Conservation (phyloP, 2,113 vertebrate species). For the Rhineura floridana region DNA sequence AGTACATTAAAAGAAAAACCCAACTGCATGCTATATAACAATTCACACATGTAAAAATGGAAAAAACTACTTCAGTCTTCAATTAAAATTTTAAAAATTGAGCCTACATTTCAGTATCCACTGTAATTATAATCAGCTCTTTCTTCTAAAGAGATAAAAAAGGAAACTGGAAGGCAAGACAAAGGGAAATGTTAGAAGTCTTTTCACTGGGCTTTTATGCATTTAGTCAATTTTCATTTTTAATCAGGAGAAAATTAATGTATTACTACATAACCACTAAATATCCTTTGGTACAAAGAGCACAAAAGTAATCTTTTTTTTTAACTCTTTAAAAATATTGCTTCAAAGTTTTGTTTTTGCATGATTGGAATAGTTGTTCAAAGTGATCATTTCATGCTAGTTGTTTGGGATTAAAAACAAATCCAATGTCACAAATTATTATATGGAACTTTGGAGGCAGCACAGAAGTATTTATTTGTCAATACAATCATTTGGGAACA, state of each 20-base stretch:
- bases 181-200: constrained; percentile 65
- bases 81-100: constrained; percentile 52
- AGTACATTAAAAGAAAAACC: not conserved
- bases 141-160: constrained; percentile 68
- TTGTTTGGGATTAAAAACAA: constrained; percentile 8
- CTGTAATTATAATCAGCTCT: constrained; percentile 73
- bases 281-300: constrained; percentile 68
- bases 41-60: constrained; percentile 10
- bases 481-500: not conserved
- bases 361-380: constrained; percentile 30
- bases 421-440: constrained; percentile 11
- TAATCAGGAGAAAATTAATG: constrained; percentile 66
- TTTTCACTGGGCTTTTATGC: constrained; percentile 66
- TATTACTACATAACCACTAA: constrained; percentile 53
- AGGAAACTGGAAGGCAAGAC: constrained; percentile 60
- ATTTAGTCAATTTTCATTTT: constrained; percentile 74
- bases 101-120: constrained; percentile 52
- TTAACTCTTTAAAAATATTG: constrained; percentile 64
- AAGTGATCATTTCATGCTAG: not conserved
- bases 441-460: constrained; percentile 10
- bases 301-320: constrained; percentile 59
- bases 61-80: constrained; percentile 48
- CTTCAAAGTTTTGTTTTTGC: constrained; percentile 40
- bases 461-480: constrained; percentile 7
- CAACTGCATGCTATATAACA: not conserved